Evolutionary conservation across 2,888 invertebrate genomes (phyloP), one percentile per base, ranked within the genome.

Genomic region (Chloromyia formosa): DNA sequence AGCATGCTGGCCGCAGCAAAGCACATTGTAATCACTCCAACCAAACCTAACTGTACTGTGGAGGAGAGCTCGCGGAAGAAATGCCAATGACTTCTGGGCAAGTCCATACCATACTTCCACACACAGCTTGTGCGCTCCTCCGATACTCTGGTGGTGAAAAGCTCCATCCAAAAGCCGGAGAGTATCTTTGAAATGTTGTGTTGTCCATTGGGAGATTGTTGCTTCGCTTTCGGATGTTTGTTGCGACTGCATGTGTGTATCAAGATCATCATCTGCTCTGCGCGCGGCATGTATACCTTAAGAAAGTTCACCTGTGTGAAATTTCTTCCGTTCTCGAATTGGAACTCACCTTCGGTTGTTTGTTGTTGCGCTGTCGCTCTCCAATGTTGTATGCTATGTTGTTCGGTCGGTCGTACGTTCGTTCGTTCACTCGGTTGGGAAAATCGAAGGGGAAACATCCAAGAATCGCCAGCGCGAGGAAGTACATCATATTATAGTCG

Each of bases 81-180:
- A 71, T 56, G 71, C 58, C 71, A 71, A 71, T 71, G 71, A 71
- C 71, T 71, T 71, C 71, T 71, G 58, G 54, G 69, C 69, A 54
- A 69, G 53, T 27, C 20, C 27, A 7, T 4, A 35, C 27, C 27
- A 35, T 35, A 7, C 27, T 35, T 2, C 27, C 7, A 35, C 27
- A 35, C n/a, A 35, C 27, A 7, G 27, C 27, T 35, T n/a, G n/a
- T n/a, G n/a, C n/a, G 27, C 27, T 35, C 27, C 27, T 35, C 7
- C 3, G 27, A 2, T 4, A 35, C 27, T 4, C 27, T 2, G 2
- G 27, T 35, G 27, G 27, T 35, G 27, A 35, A 35, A 35, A 35
- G 27, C 27, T 35, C 7, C 27, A 4, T 7, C 27, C 3, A 35
- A 35, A 35, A 35, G 27, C 7, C 7, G 27, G 27, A 35, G 27